Conservation (phyloP, 2,113 vertebrate genomes). For the Pelvicachromis taeniatus region DNA sequence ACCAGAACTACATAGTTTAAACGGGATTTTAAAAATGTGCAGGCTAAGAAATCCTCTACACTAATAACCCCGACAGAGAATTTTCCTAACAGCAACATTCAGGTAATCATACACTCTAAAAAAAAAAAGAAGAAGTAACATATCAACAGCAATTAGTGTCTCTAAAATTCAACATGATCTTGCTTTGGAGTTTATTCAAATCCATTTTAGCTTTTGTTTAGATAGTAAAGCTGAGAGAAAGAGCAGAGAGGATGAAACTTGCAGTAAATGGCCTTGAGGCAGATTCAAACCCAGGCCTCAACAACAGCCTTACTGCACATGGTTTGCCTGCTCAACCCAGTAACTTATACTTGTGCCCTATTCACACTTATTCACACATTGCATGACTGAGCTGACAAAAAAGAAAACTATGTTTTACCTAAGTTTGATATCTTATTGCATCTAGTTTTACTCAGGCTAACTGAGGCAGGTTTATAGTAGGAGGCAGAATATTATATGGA, state of each 20-base stretch:
- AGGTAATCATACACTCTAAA: background rate
- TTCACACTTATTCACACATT: background rate
- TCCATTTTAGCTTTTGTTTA: background rate
- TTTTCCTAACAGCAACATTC: background rate
- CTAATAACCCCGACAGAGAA: background rate
- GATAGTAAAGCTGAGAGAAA: background rate
- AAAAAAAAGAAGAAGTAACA: background rate
- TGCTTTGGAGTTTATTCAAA: background rate
- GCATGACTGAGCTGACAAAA: background rate
- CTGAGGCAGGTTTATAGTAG: background rate
- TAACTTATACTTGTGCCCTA: background rate
- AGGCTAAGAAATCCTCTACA: background rate
- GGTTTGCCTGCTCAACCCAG: background rate
- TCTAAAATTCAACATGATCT: background rate
- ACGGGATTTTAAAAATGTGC: background rate
- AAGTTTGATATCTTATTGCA: background rate
- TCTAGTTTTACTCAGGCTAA: background rate
- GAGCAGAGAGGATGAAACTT: background rate
- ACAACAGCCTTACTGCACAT: background rate
- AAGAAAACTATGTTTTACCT: too few relatives aligned
- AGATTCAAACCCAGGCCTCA: background rate
- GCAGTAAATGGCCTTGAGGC: background rate
- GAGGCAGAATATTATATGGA: background rate
- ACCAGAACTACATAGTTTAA: background rate
- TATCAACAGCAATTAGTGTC: background rate